phyloP scores from a whole-genome alignment of 2,888 invertebrate genomes.

The Branchipolynoe longqiensis region DNA sequence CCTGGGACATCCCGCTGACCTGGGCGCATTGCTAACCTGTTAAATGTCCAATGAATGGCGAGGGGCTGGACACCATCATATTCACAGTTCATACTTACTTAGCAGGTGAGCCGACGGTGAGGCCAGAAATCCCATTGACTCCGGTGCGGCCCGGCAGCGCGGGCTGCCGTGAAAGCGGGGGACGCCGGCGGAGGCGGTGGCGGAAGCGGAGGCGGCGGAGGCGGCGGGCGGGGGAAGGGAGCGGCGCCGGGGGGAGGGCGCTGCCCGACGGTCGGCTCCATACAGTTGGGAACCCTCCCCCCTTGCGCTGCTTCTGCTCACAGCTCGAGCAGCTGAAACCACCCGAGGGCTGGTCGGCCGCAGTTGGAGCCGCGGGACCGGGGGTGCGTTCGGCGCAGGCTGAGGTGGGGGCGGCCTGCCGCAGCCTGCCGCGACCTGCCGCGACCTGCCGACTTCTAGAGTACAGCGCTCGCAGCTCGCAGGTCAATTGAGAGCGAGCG shows the following conservation, averaged over 20 bases:
- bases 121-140: slow-evolving; percentile 46
- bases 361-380: too few relatives aligned
- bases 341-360: too few relatives aligned
- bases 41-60: too few relatives aligned
- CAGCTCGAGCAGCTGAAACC: slow-evolving; percentile 28
- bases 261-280: slow-evolving; percentile 29
- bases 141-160: background rate
- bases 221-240: background rate
- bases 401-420: background rate
- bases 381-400: background rate
- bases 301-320: background rate
- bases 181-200: slow-evolving; percentile 13
- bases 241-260: slow-evolving; percentile 2
- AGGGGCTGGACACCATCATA: too few relatives aligned
- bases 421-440: too few relatives aligned
- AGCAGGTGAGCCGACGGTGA: slow-evolving; percentile 34
- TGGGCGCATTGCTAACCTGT: too few relatives aligned
- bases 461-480: too few relatives aligned
- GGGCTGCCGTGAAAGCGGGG: background rate
- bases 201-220: background rate
- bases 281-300: background rate
- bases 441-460: too few relatives aligned
- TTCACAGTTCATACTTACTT: slow-evolving; percentile 40
- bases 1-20: too few relatives aligned
- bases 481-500: too few relatives aligned